Conservation (phyloP, 2,888 invertebrate species). For the Morpho helenor region DNA sequence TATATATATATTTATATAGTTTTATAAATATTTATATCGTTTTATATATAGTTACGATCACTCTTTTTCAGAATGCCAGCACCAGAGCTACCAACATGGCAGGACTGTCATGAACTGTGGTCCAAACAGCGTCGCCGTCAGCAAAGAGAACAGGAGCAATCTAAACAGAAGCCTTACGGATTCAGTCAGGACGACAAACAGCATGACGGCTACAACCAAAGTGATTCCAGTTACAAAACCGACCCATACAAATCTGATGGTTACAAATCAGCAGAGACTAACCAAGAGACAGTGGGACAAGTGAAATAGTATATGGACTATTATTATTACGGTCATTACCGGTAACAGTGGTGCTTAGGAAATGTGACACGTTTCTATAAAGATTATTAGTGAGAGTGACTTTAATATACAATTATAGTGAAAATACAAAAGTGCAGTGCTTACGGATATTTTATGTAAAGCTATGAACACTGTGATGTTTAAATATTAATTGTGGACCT, state of each 20-base stretch:
- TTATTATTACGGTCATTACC: slow-evolving; percentile 41
- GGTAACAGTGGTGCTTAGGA: slow-evolving; percentile 39
- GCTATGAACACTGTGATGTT: too few relatives aligned
- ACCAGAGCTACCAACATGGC: slow-evolving; percentile 94
- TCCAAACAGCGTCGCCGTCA: slow-evolving; percentile 95
- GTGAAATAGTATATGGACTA: slow-evolving; percentile 63
- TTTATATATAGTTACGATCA: too few relatives aligned
- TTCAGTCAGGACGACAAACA: slow-evolving; percentile 38
- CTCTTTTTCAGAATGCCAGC: slow-evolving; percentile 84
- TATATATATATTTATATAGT: too few relatives aligned
- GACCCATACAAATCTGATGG: slow-evolving; percentile 49
- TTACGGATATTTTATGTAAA: too few relatives aligned
- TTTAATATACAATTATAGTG: neutral
- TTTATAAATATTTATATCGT: too few relatives aligned
- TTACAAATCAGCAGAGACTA: slow-evolving; percentile 50
- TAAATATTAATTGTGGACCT: too few relatives aligned
- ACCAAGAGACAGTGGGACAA: slow-evolving; percentile 54
- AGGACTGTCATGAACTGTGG: slow-evolving; percentile 99
- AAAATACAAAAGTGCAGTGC: too few relatives aligned
- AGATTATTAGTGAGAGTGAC: neutral
- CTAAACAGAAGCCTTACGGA: slow-evolving; percentile 34
- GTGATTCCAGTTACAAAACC: slow-evolving; percentile 45
- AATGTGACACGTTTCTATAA: slow-evolving; percentile 7
- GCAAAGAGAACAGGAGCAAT: slow-evolving; percentile 85
- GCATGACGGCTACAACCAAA: slow-evolving; percentile 42